Conservation (phyloP, 2,797 vertebrate species). For the Synanceia verrucosa region DNA sequence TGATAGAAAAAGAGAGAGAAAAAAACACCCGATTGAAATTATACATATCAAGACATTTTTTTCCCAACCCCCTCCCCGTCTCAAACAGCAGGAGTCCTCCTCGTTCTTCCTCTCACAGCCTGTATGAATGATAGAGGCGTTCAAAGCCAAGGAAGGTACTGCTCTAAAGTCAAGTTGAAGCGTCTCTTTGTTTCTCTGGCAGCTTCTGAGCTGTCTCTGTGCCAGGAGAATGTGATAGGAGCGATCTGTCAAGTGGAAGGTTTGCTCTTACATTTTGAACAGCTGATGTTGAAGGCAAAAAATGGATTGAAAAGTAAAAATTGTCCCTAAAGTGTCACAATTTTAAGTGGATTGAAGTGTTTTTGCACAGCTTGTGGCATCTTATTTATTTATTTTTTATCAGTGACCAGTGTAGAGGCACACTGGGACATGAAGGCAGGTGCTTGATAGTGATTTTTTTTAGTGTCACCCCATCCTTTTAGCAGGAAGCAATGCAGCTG, state of each 20-base stretch:
- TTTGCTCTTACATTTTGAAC: slow-evolving; percentile 2
- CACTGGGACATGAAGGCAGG: neutral
- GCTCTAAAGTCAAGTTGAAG: slow-evolving; percentile 32
- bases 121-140: slow-evolving; percentile 42
- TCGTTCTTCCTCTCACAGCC: neutral
- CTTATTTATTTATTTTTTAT: neutral
- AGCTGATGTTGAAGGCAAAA: neutral
- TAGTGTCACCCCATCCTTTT: slow-evolving; percentile 35
- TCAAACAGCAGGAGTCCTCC: slow-evolving; percentile 15
- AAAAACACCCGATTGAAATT: neutral
- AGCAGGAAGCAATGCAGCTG: slow-evolving; percentile 16
- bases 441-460: slow-evolving; percentile 23
- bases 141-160: slow-evolving; percentile 23
- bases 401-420: neutral
- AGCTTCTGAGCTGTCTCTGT: slow-evolving; percentile 1
- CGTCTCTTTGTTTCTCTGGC: slow-evolving; percentile 46
- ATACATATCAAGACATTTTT: neutral
- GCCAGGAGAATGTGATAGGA: neutral
- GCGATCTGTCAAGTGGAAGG: slow-evolving; percentile 23
- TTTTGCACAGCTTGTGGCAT: neutral
- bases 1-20: slow-evolving; percentile 5
- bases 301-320: neutral
- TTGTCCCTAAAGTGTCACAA: too few relatives aligned
- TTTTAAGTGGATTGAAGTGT: neutral
- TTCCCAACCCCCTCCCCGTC: neutral